phyloP scores from a whole-genome alignment of 92 coral and sea anemone genomes.

The Heteractis magnifica region DNA sequence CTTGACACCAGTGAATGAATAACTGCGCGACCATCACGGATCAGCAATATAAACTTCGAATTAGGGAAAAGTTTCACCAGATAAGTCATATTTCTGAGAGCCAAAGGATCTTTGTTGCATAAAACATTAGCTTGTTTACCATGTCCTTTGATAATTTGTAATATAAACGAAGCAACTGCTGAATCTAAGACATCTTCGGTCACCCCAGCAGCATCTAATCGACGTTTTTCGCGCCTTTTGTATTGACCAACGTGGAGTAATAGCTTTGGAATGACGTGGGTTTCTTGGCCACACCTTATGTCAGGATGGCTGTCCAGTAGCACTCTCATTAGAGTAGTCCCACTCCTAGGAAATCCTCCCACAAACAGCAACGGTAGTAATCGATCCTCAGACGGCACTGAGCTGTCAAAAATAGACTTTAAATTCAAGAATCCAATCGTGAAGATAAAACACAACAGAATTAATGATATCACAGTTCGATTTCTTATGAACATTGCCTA shows the following conservation, averaged over 20 bases:
- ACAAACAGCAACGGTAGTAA: constrained; percentile 77
- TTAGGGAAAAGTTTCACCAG: constrained; percentile 82
- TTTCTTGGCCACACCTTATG: constrained; percentile 95
- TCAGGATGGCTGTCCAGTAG: constrained; percentile 90
- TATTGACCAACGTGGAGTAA: constrained; percentile 59
- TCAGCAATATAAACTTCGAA: constrained; percentile 81
- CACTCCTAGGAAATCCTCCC: constrained; percentile 97
- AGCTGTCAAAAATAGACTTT: neutral
- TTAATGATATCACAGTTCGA: neutral
- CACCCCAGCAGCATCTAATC: constrained; percentile 85
- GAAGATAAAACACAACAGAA: constrained; percentile 8
- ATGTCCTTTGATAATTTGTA: constrained; percentile 68
- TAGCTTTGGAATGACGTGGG: constrained; percentile 83
- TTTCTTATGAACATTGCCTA: constrained; percentile 17
- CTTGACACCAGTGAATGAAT: constrained; percentile 75
- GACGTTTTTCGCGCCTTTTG: constrained; percentile 43
- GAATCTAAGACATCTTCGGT: constrained; percentile 62
- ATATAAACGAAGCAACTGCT: constrained; percentile 77
- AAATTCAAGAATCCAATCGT: neutral
- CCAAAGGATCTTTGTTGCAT: constrained; percentile 89
- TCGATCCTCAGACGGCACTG: constrained; percentile 35
- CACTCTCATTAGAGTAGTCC: constrained; percentile 95
- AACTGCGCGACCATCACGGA: constrained; percentile 95
- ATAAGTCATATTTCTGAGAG: constrained; percentile 79
- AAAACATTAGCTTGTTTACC: constrained; percentile 65